Conservation (phyloP, 2,888 invertebrate species). For the Mystacides longicornis region DNA sequence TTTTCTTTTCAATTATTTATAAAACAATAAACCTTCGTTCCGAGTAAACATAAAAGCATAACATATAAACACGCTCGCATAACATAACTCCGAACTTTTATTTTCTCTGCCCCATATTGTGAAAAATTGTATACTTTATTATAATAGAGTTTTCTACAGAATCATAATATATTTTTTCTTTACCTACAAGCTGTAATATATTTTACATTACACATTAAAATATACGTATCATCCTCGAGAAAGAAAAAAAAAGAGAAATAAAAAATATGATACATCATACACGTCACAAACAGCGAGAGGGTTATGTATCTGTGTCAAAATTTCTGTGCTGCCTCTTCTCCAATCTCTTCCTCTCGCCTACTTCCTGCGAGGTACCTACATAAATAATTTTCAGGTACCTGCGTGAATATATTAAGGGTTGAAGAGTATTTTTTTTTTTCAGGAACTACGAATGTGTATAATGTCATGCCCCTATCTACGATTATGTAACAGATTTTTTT, state of each 20-base stretch:
- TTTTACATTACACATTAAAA: neutral
- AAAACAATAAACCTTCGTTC: too few species aligned
- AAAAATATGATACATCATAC: neutral
- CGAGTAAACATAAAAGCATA: too few species aligned
- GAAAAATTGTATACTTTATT: neutral
- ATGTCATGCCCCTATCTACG: too few species aligned
- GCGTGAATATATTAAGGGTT: too few species aligned
- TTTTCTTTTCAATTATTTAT: too few species aligned
- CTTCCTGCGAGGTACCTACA: too few species aligned
- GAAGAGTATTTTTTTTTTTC: too few species aligned
- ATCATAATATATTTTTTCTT: neutral
- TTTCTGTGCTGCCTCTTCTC: neutral
- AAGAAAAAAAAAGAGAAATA: neutral
- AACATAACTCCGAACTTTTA: neutral
- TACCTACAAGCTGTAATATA: neutral
- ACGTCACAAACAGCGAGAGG: neutral
- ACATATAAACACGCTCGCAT: too few species aligned
- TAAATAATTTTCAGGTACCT: too few species aligned
- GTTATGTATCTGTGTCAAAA: slow-evolving; percentile 1
- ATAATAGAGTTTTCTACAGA: neutral
- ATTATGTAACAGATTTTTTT: too few species aligned
- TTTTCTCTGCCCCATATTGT: neutral
- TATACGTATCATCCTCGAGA: neutral
- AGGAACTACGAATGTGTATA: too few species aligned
- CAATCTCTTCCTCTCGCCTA: neutral